Conservation (phyloP, 2,797 vertebrate genomes). For the Amphiprion clarkii region DNA sequence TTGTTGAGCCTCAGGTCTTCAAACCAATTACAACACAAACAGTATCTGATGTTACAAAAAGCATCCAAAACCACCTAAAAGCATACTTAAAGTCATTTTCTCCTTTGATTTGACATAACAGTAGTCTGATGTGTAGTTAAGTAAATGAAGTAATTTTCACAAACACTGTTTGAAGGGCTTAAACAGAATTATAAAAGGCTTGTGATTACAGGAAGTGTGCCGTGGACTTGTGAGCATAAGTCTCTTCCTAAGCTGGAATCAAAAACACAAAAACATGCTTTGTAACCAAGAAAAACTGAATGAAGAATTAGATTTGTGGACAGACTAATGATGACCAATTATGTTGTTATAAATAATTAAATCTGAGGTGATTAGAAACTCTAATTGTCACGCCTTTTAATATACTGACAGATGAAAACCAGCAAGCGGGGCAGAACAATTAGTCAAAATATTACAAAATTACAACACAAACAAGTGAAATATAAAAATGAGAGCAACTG, state of each 20-base stretch:
- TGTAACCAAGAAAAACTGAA: background rate
- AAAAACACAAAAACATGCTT: background rate
- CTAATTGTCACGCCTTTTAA: background rate
- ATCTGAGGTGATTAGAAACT: background rate
- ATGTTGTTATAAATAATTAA: background rate
- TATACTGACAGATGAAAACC: background rate
- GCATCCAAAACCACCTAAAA: constrained; percentile 37
- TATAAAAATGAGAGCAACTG: no score
- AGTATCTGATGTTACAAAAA: constrained; percentile 30
- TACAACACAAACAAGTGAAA: no score
- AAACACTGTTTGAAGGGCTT: constrained; percentile 29
- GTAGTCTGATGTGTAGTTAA: constrained; percentile 22
- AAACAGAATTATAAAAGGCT: constrained; percentile 18
- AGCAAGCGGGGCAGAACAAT: no score
- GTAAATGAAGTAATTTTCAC: constrained; percentile 52
- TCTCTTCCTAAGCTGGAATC: constrained; percentile 22
- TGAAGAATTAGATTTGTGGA: background rate
- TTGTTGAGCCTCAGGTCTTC: constrained; percentile 19
- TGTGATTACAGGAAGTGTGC: constrained; percentile 32
- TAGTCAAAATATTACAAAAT: no score
- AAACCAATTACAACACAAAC: constrained; percentile 45
- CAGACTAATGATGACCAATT: background rate
- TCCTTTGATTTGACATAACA: constrained; percentile 53
- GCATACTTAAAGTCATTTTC: constrained; percentile 37
- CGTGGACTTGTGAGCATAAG: background rate